Evolutionary conservation across 2,797 vertebrate species (phyloP).

Genomic region (Melopsittacus undulatus): DNA sequence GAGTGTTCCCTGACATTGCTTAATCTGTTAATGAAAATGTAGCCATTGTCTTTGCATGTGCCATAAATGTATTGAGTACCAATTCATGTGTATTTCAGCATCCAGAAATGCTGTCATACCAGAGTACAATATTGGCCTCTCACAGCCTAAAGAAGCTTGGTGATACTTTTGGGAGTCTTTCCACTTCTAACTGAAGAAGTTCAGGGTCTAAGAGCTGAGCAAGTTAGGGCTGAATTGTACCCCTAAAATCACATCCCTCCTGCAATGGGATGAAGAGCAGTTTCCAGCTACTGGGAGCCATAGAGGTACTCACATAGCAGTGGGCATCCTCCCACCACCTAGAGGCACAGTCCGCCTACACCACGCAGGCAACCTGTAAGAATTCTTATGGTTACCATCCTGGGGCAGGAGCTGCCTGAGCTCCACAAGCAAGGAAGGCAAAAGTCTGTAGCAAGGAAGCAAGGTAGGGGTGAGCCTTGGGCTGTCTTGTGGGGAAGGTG

Average conservation of each 20-base stretch:
- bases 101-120: not conserved
- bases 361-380: not conserved
- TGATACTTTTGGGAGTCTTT: not conserved
- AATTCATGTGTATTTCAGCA: not conserved
- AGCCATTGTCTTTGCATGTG: not conserved
- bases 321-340: not conserved
- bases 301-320: fast-evolving
- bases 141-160: not conserved
- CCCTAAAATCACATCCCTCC: not conserved
- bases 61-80: not conserved
- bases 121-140: not conserved
- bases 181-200: not conserved
- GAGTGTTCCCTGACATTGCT: not conserved
- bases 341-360: not conserved
- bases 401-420: not conserved
- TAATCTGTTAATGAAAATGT: not conserved
- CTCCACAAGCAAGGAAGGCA: not conserved
- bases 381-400: not conserved
- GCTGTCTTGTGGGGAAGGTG: not conserved
- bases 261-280: not conserved
- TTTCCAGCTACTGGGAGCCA: not conserved
- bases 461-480: not conserved
- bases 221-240: not conserved
- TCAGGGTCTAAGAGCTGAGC: not conserved
- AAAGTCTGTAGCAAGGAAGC: not conserved